These are phyloP conservation scores for Sinonovacula constricta DNA, from an alignment of 1,140 invertebrate species.

Conservation along the genomic window DNA sequence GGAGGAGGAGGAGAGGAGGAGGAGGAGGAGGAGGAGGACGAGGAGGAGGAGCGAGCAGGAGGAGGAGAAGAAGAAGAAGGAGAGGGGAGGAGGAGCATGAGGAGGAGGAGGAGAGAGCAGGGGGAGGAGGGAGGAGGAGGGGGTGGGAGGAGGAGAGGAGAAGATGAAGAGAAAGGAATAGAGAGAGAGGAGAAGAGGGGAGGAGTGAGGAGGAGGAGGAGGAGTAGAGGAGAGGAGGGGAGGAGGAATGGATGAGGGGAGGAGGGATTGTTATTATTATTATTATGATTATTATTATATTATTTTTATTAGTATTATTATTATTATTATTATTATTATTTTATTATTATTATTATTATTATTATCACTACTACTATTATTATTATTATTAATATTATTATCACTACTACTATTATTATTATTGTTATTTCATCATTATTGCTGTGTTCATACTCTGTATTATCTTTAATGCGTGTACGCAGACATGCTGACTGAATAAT, in stretches of 20 bases:
- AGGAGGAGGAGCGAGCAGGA: neutral
- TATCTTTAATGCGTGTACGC: no score
- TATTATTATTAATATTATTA: no score
- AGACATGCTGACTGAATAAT: no score
- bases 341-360: no score
- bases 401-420: no score
- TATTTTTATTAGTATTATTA: no score
- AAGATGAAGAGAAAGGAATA: neutral
- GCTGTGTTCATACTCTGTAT: no score
- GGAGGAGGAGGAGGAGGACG: neutral
- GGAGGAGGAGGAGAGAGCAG: neutral
- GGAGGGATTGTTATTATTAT: no score
- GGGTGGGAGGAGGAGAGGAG: neutral
- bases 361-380: no score
- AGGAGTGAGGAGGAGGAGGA: neutral
- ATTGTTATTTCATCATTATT: no score
- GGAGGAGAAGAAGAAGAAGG: neutral
- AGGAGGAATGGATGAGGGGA: neutral
- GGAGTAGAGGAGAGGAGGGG: conserved; percentile 1
- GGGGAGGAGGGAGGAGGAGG: neutral
- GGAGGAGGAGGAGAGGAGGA: neutral
- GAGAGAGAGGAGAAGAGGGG: neutral
- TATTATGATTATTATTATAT: no score
- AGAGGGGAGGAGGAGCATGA: neutral
- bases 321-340: no score